A percentile compares a stretch with the other conserved stretches of the same genome.
These are phyloP conservation scores for Euborellia annulipes DNA, from an alignment of 1,140 invertebrate genomes.

Conservation along the genomic window DNA sequence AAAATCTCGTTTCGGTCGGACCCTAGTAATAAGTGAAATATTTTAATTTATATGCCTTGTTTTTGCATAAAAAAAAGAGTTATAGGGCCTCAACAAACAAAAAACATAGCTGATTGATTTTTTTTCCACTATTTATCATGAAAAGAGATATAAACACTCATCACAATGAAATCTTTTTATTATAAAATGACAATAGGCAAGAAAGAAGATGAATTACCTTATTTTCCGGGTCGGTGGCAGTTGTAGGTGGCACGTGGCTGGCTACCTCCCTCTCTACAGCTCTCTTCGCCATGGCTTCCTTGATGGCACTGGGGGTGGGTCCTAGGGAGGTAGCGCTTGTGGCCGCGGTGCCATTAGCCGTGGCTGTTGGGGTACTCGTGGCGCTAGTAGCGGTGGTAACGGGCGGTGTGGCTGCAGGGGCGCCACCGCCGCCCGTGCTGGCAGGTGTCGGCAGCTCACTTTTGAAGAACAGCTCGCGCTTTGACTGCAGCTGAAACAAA, in stretches of 20 bases:
- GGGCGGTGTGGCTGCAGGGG: conserved; percentile 24
- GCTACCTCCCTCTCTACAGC: conserved; percentile 21
- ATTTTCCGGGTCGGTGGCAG: conserved; percentile 20
- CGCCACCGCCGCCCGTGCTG: conserved; percentile 27
- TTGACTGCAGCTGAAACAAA: conserved; percentile 58
- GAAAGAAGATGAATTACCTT: conserved; percentile 20
- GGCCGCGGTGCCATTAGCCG: conserved; percentile 3
- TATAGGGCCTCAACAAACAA: too few relatives aligned
- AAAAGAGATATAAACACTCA: too few relatives aligned
- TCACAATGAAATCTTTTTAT: too few relatives aligned
- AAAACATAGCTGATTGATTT: too few relatives aligned
- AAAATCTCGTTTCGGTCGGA: too few relatives aligned
- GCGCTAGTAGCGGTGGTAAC: background rate
- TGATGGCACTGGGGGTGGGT: conserved; percentile 14
- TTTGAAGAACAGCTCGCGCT: conserved; percentile 64
- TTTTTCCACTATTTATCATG: too few relatives aligned
- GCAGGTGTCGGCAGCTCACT: conserved; percentile 26
- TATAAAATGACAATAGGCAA: too few relatives aligned
- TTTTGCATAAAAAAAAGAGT: too few relatives aligned
- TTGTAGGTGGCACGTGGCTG: background rate
- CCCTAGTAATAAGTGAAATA: too few relatives aligned
- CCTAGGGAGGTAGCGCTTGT: conserved; percentile 12
- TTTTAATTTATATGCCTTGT: too few relatives aligned
- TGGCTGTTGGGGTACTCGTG: conserved; percentile 25
- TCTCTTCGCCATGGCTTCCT: conserved; percentile 19